Conservation (phyloP, 1,140 invertebrate genomes). For the Zaprionus davidi region DNA sequence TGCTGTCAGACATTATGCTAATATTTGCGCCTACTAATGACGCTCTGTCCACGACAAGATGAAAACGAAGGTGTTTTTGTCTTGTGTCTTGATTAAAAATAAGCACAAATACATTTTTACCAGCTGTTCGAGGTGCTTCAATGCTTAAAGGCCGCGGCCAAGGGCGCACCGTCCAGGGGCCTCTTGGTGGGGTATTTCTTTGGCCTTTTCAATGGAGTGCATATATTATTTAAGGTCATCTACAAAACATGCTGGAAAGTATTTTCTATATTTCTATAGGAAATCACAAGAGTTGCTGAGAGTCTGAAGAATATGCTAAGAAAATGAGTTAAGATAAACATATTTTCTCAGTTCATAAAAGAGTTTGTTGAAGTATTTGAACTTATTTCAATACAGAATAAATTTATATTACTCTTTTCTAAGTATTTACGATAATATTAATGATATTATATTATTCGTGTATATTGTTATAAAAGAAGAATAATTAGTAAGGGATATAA, state of each 20-base stretch:
- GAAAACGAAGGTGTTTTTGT: slow-evolving; percentile 68
- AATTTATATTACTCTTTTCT: too few species aligned
- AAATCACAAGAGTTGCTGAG: background rate
- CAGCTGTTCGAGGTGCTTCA: slow-evolving; percentile 45
- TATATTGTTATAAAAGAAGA: too few species aligned
- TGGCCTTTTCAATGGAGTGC: background rate
- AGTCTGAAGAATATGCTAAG: background rate
- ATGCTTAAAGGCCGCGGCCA: slow-evolving; percentile 39
- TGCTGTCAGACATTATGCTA: slow-evolving; percentile 69
- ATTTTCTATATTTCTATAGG: background rate
- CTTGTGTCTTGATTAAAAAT: slow-evolving; percentile 60
- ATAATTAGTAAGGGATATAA: too few species aligned
- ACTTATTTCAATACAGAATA: too few species aligned
- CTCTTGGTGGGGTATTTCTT: background rate
- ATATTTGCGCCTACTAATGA: slow-evolving; percentile 80
- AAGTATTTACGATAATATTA: too few species aligned
- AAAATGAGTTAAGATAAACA: background rate
- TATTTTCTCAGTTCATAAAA: background rate
- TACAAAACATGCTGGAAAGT: background rate
- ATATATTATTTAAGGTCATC: background rate
- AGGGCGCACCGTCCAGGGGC: background rate
- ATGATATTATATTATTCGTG: too few species aligned
- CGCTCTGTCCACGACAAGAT: slow-evolving; percentile 53
- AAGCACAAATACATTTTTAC: slow-evolving; percentile 24
- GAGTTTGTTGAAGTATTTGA: too few species aligned